phyloP scores from a whole-genome alignment of 2,797 vertebrate species.

The Neoniphon sammara region DNA sequence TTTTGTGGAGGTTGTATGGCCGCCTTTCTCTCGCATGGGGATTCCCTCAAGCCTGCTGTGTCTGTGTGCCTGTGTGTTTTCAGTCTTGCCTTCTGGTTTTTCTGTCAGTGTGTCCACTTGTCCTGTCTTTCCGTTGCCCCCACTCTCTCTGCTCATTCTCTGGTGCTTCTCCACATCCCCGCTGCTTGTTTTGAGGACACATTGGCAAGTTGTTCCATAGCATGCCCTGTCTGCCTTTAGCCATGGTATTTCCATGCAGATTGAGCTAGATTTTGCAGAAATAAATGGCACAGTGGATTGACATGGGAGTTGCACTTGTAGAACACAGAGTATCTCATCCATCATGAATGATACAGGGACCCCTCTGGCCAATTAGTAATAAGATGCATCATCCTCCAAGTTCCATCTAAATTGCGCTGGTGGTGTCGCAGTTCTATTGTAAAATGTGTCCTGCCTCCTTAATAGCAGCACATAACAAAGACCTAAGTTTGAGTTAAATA shows the following conservation, averaged over 20 bases:
- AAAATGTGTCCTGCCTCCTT: no score
- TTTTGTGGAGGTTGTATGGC: conserved; percentile 57
- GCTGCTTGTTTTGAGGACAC: neutral
- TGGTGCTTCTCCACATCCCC: neutral
- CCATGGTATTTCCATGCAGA: neutral
- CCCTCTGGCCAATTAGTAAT: neutral
- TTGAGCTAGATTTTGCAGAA: neutral
- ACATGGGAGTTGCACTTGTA: no score
- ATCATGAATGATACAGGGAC: neutral
- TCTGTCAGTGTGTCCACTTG: neutral
- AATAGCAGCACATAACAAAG: neutral
- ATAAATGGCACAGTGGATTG: neutral
- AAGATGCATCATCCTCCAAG: neutral
- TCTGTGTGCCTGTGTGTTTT: conserved; percentile 14
- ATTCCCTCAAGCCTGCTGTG: conserved; percentile 69
- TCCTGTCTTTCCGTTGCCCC: neutral
- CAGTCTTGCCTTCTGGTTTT: neutral
- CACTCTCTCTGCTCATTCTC: neutral
- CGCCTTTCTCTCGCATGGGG: conserved; percentile 61
- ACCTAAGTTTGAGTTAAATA: no score
- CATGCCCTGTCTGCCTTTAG: no score
- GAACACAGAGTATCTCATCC: no score
- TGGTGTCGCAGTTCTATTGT: no score
- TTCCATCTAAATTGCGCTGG: no score
- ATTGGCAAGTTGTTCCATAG: no score